These are phyloP conservation scores for Malthinus flaveolus DNA, from an alignment of 2,888 invertebrate species.

Conservation along the genomic window DNA sequence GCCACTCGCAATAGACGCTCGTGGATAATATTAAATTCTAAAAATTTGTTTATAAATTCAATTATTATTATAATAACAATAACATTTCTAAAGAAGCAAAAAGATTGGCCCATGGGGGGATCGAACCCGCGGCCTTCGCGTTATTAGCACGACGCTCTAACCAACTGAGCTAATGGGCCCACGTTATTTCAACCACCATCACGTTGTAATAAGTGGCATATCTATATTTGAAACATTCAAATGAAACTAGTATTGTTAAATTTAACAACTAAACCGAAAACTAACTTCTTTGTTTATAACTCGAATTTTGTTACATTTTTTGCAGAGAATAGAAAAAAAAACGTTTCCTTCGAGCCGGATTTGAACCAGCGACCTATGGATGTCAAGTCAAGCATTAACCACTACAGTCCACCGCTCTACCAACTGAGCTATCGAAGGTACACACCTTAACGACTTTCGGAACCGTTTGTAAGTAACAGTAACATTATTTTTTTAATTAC, in stretches of 20 bases:
- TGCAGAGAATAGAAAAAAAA: conserved; percentile 25
- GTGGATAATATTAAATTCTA: too few species aligned
- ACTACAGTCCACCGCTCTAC: conserved; percentile 53
- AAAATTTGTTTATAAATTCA: too few species aligned
- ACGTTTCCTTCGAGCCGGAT: conserved; percentile 66
- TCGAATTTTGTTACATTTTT: too few species aligned
- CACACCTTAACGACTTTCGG: neutral
- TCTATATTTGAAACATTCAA: too few species aligned
- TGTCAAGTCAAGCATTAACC: conserved; percentile 34
- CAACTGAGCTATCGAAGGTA: conserved; percentile 53
- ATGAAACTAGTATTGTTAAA: neutral
- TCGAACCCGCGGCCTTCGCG: conserved; percentile 77
- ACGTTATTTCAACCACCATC: too few species aligned
- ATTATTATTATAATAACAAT: too few species aligned
- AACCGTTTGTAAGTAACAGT: neutral
- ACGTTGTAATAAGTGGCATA: too few species aligned
- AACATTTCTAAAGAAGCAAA: conserved; percentile 6
- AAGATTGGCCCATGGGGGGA: conserved; percentile 70
- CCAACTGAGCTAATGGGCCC: conserved; percentile 76
- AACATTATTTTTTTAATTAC: too few species aligned
- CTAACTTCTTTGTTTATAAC: too few species aligned
- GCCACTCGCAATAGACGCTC: too few species aligned
- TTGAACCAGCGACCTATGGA: conserved; percentile 72
- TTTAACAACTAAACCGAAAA: neutral
- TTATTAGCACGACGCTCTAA: conserved; percentile 78